Percentiles rank a stretch among this genome's conserved stretches.
Conservation (phyloP, 1,140 invertebrate species). For the Lerema accius region DNA sequence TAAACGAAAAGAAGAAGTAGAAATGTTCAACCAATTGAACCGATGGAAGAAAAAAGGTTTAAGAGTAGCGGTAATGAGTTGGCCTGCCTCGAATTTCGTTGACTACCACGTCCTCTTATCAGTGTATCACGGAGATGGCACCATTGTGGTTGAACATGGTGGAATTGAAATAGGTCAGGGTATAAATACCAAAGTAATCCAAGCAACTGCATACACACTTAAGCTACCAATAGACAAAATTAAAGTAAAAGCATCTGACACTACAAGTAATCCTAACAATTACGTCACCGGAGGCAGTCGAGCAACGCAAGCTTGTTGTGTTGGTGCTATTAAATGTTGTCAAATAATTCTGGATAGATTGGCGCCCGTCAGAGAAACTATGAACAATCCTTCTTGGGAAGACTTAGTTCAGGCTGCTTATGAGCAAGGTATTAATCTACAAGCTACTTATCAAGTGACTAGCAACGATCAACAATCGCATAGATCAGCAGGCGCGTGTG, state of each 20-base stretch:
- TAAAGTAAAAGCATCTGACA: constrained; percentile 86
- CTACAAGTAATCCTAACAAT: constrained; percentile 84
- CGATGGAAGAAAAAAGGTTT: constrained; percentile 91
- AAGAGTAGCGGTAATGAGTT: constrained; percentile 86
- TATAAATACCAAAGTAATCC: constrained; percentile 88
- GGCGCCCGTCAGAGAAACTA: constrained; percentile 81
- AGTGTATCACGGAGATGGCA: constrained; percentile 89
- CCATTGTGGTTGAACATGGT: constrained; percentile 88
- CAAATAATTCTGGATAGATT: constrained; percentile 84
- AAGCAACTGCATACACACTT: constrained; percentile 87
- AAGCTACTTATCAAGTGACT: constrained; percentile 44
- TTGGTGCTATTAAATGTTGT: constrained; percentile 85
- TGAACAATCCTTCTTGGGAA: constrained; percentile 84
- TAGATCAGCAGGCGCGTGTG: constrained; percentile 32
- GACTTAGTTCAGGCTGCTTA: constrained; percentile 83
- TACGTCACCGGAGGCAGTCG: constrained; percentile 84
- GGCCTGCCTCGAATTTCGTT: constrained; percentile 79
- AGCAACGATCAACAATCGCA: constrained; percentile 31
- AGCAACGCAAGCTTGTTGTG: constrained; percentile 42
- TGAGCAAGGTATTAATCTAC: constrained; percentile 84
- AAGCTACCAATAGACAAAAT: constrained; percentile 87
- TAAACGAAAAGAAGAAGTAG: constrained; percentile 80
- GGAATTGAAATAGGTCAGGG: constrained; percentile 94
- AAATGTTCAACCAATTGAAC: constrained; percentile 86
- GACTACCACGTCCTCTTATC: constrained; percentile 85